Evolutionary conservation across 2,113 vertebrate species (phyloP), one percentile per base, ranked within the genome.

Genomic region (Lethenteron camtschaticum): DNA sequence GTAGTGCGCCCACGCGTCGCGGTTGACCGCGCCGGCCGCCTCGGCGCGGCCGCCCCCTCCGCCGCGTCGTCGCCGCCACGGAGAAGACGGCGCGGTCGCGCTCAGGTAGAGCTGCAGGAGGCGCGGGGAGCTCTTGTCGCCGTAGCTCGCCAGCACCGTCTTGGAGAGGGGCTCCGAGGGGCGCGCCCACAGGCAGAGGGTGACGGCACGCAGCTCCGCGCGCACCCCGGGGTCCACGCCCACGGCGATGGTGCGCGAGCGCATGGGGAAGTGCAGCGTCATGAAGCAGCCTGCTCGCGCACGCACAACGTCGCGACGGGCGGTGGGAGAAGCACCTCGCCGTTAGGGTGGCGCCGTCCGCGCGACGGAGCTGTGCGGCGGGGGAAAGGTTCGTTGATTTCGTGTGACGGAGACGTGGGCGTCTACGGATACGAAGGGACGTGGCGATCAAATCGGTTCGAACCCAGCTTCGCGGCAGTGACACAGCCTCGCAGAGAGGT

Each of bases 251-350:
- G 83, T 86, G 68, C 80, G 81, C 1, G 94, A 96, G 18, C 88
- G 86, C 89, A 91, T 90, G 11, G 94, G 92, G 76, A 92, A 95
- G 71, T 96, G 81, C 56, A 99, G 77, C 0, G 84, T 86, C 12
- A 80, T 85, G 73, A 95, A 90, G 72, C 86, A 95, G 57, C 86
- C 94, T 99, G 71, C 4, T 55, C 16, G 55, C 41, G 41, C 3
- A 7, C 41, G 41, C 41, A 41, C 3, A 41, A 41, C 41, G 24
- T 41, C 24, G 24, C 24, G 24, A 41, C 24, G 24, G 24, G 5
- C 24, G 41, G 41, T 41, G 41, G 41, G 41, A 41, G 41, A 41
- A 41, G 41, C 41, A 5, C 41, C 41, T 41, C 41, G 41, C 41
- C 41, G 41, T 41, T 41, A 41, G 41, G 41, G 41, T 41, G 41